These are phyloP conservation scores for Ctenosaura bakeri DNA, from an alignment of 2,797 vertebrate genomes.

Conservation along the genomic window DNA sequence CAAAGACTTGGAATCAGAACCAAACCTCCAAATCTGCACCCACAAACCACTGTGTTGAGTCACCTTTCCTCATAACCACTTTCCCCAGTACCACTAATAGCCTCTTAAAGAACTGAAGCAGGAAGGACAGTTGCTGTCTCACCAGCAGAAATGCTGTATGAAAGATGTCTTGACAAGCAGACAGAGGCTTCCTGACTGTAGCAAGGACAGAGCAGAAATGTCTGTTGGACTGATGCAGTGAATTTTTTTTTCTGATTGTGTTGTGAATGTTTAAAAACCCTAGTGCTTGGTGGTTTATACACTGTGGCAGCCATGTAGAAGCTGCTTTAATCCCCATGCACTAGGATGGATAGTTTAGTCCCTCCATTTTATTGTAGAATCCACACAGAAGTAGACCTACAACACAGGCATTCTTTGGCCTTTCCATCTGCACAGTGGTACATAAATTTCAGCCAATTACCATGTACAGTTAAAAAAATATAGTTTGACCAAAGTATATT, in stretches of 20 bases:
- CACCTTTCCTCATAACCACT: not conserved
- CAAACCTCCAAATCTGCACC: slow-evolving; percentile 3
- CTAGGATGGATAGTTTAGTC: too few species aligned
- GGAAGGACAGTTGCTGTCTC: not conserved
- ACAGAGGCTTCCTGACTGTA: not conserved
- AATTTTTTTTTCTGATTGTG: not conserved
- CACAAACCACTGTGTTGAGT: not conserved
- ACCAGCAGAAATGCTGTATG: not conserved
- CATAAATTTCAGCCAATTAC: too few species aligned
- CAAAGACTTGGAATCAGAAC: not conserved
- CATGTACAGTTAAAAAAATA: too few species aligned
- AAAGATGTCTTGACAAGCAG: not conserved
- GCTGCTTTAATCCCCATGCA: not conserved
- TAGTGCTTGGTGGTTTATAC: not conserved
- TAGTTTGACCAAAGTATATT: too few species aligned
- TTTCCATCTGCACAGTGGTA: too few species aligned
- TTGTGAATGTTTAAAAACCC: not conserved
- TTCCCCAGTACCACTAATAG: not conserved
- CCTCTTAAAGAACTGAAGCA: not conserved
- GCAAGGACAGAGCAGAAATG: not conserved
- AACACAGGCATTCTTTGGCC: too few species aligned
- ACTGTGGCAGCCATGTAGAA: not conserved
- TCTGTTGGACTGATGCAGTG: not conserved
- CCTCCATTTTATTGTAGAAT: too few species aligned
- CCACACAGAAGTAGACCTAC: too few species aligned